Base-by-base conservation (phyloP, 2,888 invertebrate genomes). In the Crossocerus cetratus region DNA sequence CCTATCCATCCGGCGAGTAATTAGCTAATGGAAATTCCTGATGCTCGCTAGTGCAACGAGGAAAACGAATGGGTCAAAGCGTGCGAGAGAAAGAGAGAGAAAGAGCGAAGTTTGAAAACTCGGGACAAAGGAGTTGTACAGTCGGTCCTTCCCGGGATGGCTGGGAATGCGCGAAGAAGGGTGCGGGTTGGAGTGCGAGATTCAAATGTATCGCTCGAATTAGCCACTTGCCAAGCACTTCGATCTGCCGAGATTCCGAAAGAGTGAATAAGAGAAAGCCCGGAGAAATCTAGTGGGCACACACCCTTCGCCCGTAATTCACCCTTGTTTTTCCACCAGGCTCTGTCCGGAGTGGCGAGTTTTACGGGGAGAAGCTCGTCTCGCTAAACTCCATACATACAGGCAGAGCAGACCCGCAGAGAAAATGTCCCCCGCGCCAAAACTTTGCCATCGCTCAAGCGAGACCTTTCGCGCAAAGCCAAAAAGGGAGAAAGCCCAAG, bases 1-100 rank as follows among this genome's bases (percentile, higher is more conserved):
- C 21, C 75, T 72, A 68, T 68, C 69, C 72, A 70, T 69, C 72
- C 67, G 63, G 63, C 23, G 60, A 66, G 77, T 86, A 87, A 89
- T 89, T 89, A 89, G 87, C 87, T 89, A 89, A 89, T 89, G 89
- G 89, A 89, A 87, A 86, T 84, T 74, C 81, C 80, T 78, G 83
- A 78, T 83, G 82, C 78, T 70, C 71, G 23, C 23, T 62, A 16
- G 49, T 57, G 66, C 54, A 45, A 61, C 58, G n/a, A 44, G 45
- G 42, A 42, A 32, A 32, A 11, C 32, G 8, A 32, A 32, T 49
- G 49, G n/a, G 16, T 43, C 5, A 13, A 43, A 14, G 14, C 13
- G 16, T n/a, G 14, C 54, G 45, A 62, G 63, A n/a, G 45, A 56
- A 32, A 44, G 4, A 32, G 32, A 32, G 0, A 32, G 32, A 32